Conservation (phyloP, 2,797 vertebrate genomes). For the Clarias laeviceps region DNA sequence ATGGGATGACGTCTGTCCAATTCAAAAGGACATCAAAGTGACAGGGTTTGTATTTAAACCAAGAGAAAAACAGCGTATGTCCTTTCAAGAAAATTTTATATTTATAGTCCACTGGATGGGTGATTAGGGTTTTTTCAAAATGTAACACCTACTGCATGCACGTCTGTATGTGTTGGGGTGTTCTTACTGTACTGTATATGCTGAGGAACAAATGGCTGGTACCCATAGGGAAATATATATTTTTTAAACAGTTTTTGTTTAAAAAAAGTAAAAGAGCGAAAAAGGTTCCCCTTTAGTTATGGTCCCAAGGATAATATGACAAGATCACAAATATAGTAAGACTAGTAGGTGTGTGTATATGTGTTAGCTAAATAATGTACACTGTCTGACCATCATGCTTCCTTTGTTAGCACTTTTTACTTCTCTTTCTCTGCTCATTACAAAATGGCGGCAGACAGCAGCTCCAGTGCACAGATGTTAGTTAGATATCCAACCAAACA, state of each 20-base stretch:
- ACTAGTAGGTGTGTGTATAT: not conserved
- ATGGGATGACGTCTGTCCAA: conserved; percentile 11
- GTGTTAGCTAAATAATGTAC: not conserved
- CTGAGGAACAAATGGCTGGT: not conserved
- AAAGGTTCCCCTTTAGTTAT: not conserved
- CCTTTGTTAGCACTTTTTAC: not conserved
- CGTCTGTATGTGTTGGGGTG: not conserved
- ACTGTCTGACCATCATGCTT: not conserved
- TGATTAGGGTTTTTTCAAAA: not conserved
- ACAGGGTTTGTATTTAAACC: conserved; percentile 4
- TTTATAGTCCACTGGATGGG: not conserved
- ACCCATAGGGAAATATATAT: not conserved
- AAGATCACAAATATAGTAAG: too few species aligned
- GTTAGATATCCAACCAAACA: not conserved
- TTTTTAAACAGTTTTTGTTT: not conserved
- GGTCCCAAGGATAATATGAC: not conserved
- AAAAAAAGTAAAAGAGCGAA: not conserved
- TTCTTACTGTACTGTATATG: not conserved
- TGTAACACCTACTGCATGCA: too few species aligned
- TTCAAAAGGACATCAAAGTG: conserved; percentile 10
- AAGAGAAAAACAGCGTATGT: not conserved
- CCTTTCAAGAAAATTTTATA: conserved; percentile 6
- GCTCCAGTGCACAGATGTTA: not conserved
- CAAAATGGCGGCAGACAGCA: not conserved
- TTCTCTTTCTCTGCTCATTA: not conserved